Conservation (phyloP, 2,113 vertebrate species). For the human (Homo sapiens) region GRCh38 chr3:117964501-117965000, state of each 20-base stretch:
- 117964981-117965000: not conserved
- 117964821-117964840: slow-evolving; percentile 21
- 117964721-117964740: slow-evolving; percentile 37
- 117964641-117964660: not conserved
- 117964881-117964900: slow-evolving; percentile 32
- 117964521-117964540: not conserved
- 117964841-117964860: slow-evolving; percentile 48
- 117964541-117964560: not conserved
- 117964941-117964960: not conserved
- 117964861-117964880: slow-evolving; percentile 60
- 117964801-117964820: slow-evolving; percentile 51
- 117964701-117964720: slow-evolving; percentile 33
- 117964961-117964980: slow-evolving; percentile 45
- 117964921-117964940: not conserved
- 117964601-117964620: not conserved
- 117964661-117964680: not conserved
- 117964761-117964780: slow-evolving; percentile 20
- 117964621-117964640: not conserved
- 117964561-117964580: not conserved
- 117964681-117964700: slow-evolving; percentile 49
- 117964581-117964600: not conserved
- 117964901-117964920: not conserved
- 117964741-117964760: slow-evolving; percentile 30
- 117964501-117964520: not conserved
- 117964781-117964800: not conserved